Base-by-base conservation (phyloP, 2,797 vertebrate genomes). In the Cuculus canorus region DNA sequence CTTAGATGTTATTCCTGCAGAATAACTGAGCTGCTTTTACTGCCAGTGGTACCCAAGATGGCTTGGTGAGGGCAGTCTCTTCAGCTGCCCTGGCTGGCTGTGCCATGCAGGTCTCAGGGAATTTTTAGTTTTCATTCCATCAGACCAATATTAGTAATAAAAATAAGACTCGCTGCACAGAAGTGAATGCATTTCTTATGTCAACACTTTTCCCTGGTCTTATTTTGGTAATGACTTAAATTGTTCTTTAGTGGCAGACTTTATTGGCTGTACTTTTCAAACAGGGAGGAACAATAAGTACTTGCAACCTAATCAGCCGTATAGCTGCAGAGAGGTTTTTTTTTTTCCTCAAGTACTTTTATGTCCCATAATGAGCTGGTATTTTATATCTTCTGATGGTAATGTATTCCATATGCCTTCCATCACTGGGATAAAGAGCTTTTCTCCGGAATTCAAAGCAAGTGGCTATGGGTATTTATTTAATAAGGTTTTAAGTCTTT, bases 351-450 rank as follows among this genome's bases (percentile, higher is more conserved):
- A 2, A 84, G 79, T 92, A 71, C 83, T 95, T 95, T 90, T 92
- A 82, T 92, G 78, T 93, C 93, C 53, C 17, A 23, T 93, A 94
- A 95, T 88, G 83, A 93, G 91, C 70, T 77, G 65, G 77, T 95
- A 80, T 95, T 93, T 92, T 92, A 52, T 96, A 92, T 92, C 75
- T 90, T 92, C 48, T 90, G 60, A 86, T 91, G 92, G 48, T 91
- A 93, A 96, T 90, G 41, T 90, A 52, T 97, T 96, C 92, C 96
- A 95, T 88, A 86, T 95, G 95, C 53, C 19, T 95, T 91, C 72
- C 47, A 32, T 87, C 0, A 0, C 64, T 72, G 43, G 86, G 82
- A 79, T 94, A 78, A 94, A 92, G 77, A 83, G 82, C 76, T 96
- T 86, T 86, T 70, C 52, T 96, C 28, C 56, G 52, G 61, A 77